A percentile compares a stretch with the other conserved stretches of the same genome.
phyloP scores from a whole-genome alignment of 1,140 invertebrate genomes.

The Papilio xuthus region DNA sequence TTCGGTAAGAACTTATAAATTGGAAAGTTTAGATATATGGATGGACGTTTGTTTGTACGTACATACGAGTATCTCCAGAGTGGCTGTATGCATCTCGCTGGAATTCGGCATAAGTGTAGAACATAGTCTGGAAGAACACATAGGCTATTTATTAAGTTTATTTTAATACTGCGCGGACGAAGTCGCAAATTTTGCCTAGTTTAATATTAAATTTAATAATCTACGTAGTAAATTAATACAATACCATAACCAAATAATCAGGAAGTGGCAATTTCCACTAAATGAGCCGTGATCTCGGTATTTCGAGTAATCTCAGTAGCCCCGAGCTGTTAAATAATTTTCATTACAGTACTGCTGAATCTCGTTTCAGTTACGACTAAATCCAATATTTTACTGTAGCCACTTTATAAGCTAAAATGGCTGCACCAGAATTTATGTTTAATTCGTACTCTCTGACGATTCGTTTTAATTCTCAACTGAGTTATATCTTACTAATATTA shows the following conservation, averaged over 20 bases:
- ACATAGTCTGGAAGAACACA: too few relatives aligned
- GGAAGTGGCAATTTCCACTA: background rate
- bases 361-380: slow-evolving; percentile 28
- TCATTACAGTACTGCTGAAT: slow-evolving; percentile 19
- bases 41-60: too few relatives aligned
- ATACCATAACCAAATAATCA: background rate
- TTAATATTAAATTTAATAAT: too few relatives aligned
- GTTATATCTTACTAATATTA: too few relatives aligned
- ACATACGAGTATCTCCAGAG: too few relatives aligned
- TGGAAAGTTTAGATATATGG: too few relatives aligned
- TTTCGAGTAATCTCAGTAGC: background rate
- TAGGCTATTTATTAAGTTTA: too few relatives aligned
- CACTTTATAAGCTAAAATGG: slow-evolving; percentile 24
- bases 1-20: background rate
- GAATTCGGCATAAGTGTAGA: too few relatives aligned
- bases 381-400: slow-evolving; percentile 31
- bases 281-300: background rate
- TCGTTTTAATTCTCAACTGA: background rate
- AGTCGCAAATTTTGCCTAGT: too few relatives aligned
- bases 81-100: too few relatives aligned
- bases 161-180: too few relatives aligned
- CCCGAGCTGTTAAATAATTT: slow-evolving; percentile 25
- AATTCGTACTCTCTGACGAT: background rate
- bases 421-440: slow-evolving; percentile 12
- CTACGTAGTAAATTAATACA: background rate